A percentile compares a stretch with the other conserved stretches of the same genome.
phyloP scores from a whole-genome alignment of 2,888 invertebrate species.

The Papilio protenor region DNA sequence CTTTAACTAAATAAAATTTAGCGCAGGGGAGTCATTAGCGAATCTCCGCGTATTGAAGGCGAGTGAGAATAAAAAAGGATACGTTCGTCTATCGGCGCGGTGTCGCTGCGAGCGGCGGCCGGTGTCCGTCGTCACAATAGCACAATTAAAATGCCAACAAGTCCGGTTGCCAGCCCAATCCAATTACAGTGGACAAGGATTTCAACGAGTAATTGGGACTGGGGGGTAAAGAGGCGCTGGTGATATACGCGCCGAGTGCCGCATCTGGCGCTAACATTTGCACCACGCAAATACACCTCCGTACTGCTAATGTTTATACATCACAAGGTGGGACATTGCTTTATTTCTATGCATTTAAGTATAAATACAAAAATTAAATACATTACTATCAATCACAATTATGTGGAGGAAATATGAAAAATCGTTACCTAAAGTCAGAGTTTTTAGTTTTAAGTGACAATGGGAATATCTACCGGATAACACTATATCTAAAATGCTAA shows the following conservation, averaged over 20 bases:
- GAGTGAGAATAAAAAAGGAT: constrained; percentile 65
- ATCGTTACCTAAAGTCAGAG: no score
- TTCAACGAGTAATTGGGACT: constrained; percentile 83
- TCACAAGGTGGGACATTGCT: neutral
- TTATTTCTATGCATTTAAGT: neutral
- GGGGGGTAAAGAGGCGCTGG: constrained; percentile 67
- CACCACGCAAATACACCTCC: constrained; percentile 28
- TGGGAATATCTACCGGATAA: neutral
- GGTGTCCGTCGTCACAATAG: constrained; percentile 81
- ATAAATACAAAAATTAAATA: neutral
- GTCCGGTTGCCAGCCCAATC: constrained; percentile 82
- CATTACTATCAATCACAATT: neutral
- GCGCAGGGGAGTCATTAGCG: constrained; percentile 57
- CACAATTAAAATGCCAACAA: constrained; percentile 85
- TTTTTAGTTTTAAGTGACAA: neutral
- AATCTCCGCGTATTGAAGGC: constrained; percentile 56
- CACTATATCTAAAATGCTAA: neutral
- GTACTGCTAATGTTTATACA: constrained; percentile 40
- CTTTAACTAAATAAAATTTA: constrained; percentile 46
- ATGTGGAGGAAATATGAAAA: neutral
- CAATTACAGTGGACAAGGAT: constrained; percentile 84
- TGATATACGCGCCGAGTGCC: constrained; percentile 70
- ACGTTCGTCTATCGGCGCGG: constrained; percentile 69
- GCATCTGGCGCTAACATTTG: constrained; percentile 53
- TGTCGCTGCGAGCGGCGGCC: constrained; percentile 69